Evolutionary conservation across 1,140 invertebrate species (phyloP).

Genomic region (Mya arenaria): DNA sequence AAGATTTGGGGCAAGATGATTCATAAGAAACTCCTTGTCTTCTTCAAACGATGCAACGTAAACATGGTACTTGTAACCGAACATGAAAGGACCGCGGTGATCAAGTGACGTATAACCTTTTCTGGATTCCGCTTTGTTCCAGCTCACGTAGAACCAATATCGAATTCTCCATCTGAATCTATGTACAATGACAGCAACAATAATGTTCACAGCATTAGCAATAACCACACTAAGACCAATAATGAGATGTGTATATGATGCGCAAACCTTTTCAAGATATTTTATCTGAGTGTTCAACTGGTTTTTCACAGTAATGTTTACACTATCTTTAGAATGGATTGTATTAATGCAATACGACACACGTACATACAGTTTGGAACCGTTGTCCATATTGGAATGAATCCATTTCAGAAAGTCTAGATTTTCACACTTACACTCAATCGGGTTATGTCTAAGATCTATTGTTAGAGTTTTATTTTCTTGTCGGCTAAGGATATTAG

Average conservation of each 20-base stretch:
- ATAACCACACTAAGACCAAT: neutral
- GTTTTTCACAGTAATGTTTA: neutral
- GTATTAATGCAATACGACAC: neutral
- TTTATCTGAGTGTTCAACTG: neutral
- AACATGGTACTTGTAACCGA: no score
- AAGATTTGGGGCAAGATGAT: no score
- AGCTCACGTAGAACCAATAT: slow-evolving; percentile 25
- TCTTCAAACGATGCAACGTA: no score
- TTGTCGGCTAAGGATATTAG: neutral
- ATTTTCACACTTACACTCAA: slow-evolving; percentile 16
- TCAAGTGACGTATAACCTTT: neutral
- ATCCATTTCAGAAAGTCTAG: slow-evolving; percentile 15
- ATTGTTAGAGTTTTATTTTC: neutral
- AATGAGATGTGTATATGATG: neutral
- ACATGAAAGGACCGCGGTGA: no score
- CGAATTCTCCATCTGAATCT: slow-evolving; percentile 7
- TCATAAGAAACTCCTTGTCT: no score
- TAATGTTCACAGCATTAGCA: neutral
- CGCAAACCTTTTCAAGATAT: neutral
- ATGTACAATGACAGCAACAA: neutral
- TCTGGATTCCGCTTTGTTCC: neutral
- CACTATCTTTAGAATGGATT: neutral
- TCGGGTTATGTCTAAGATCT: slow-evolving; percentile 10
- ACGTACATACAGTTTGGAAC: neutral
- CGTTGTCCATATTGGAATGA: neutral